These are phyloP conservation scores for Puntigrus tetrazona DNA, from an alignment of 2,113 vertebrate species.

Conservation along the genomic window DNA sequence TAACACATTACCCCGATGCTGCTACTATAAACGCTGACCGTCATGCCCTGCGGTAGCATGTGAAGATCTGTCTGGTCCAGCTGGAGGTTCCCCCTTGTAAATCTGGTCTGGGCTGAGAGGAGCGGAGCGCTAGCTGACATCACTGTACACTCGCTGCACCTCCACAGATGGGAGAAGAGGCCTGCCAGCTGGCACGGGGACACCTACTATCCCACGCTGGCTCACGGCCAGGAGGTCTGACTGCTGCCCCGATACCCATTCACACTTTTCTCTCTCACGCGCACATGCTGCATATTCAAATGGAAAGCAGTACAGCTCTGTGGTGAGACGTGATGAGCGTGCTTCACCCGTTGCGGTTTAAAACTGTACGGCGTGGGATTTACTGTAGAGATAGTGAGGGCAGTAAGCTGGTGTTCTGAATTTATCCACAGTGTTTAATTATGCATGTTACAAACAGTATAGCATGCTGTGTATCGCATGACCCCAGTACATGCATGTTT, in stretches of 20 bases:
- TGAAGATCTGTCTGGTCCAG: slow-evolving; percentile 72
- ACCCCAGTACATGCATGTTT: not conserved
- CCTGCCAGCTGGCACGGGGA: slow-evolving; percentile 80
- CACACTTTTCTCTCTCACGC: slow-evolving; percentile 1
- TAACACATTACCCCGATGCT: not conserved
- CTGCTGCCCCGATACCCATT: slow-evolving; percentile 50
- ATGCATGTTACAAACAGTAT: not conserved
- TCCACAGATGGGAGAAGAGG: slow-evolving; percentile 79
- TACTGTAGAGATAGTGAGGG: not conserved
- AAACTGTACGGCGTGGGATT: not conserved
- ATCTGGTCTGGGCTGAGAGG: slow-evolving; percentile 69
- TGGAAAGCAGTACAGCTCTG: not conserved
- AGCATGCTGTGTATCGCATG: not conserved
- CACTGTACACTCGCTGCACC: slow-evolving; percentile 74
- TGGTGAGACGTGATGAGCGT: not conserved
- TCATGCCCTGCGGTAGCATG: slow-evolving; percentile 48
- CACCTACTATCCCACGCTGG: slow-evolving; percentile 74
- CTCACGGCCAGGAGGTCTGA: slow-evolving; percentile 69
- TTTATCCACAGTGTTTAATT: not conserved
- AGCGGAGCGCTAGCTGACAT: slow-evolving; percentile 73
- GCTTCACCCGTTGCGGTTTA: not conserved
- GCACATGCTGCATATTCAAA: slow-evolving; percentile 4
- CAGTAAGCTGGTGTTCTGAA: not conserved
- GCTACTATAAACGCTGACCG: not conserved
- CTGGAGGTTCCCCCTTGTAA: slow-evolving; percentile 71